Conservation (phyloP, 2,113 vertebrate genomes). For the Clarias macrocephalus region DNA sequence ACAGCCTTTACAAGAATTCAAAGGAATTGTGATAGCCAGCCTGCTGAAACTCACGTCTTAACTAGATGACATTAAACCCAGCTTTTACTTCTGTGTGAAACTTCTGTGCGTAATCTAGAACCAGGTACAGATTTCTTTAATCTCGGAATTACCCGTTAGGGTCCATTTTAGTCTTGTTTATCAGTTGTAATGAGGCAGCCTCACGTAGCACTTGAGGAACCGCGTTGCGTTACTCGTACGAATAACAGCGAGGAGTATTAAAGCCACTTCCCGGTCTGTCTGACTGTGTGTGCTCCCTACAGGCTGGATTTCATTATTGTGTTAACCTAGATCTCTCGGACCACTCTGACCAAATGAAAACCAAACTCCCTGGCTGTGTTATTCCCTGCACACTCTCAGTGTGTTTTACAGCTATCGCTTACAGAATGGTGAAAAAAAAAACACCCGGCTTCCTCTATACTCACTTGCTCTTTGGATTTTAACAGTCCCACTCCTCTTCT, state of each 20-base stretch:
- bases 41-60: background rate
- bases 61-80: background rate
- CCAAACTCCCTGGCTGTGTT: constrained; percentile 59
- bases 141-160: background rate
- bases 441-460: constrained; percentile 21
- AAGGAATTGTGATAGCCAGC: background rate
- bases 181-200: constrained; percentile 16
- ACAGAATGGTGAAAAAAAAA: constrained; percentile 51
- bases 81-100: background rate
- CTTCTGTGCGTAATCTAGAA: background rate
- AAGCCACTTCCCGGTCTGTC: constrained; percentile 62
- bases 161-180: background rate
- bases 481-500: constrained; percentile 12
- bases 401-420: constrained; percentile 65
- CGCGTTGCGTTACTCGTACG: constrained; percentile 25
- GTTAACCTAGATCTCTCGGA: constrained; percentile 69
- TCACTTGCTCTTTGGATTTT: constrained; percentile 39
- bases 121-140: background rate
- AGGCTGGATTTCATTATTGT: constrained; percentile 68
- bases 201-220: constrained; percentile 26
- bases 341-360: constrained; percentile 66
- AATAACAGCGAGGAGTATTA: constrained; percentile 48
- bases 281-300: constrained; percentile 62
- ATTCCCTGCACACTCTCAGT: constrained; percentile 56
- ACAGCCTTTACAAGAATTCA: background rate